phyloP scores from a whole-genome alignment of 2,113 vertebrate genomes.

The Myiagra hebetior region DNA sequence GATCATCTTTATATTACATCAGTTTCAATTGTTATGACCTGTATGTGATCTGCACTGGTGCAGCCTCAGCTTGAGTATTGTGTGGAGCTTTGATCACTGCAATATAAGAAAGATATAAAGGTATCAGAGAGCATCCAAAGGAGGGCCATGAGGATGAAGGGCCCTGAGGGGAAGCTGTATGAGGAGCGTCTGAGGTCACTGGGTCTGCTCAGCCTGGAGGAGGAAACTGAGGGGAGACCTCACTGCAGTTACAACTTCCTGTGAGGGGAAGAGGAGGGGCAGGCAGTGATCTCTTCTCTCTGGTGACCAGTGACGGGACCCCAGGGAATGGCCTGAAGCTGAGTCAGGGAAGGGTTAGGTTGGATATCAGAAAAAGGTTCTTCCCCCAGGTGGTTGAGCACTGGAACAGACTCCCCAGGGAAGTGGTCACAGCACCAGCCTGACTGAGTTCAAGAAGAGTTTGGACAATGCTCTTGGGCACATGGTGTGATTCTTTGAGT shows the following conservation, averaged over 20 bases:
- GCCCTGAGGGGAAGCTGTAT: background rate
- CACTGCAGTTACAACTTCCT: background rate
- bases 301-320: background rate
- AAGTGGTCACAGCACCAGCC: background rate
- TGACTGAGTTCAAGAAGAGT: background rate
- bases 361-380: background rate
- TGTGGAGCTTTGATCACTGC: background rate
- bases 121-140: background rate
- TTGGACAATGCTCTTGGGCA: background rate
- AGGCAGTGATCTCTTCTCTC: background rate
- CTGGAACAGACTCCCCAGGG: background rate
- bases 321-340: background rate
- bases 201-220: background rate
- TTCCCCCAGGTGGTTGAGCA: accelerated
- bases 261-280: background rate
- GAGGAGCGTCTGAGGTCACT: background rate
- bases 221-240: background rate
- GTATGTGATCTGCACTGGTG: background rate
- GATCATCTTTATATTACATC: background rate
- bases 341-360: background rate
- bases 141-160: background rate
- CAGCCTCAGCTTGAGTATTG: background rate
- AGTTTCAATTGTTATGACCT: background rate
- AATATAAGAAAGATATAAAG: background rate
- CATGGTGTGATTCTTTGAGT: background rate